Conservation (phyloP, 2,888 invertebrate species). For the Argyresthia albistria region DNA sequence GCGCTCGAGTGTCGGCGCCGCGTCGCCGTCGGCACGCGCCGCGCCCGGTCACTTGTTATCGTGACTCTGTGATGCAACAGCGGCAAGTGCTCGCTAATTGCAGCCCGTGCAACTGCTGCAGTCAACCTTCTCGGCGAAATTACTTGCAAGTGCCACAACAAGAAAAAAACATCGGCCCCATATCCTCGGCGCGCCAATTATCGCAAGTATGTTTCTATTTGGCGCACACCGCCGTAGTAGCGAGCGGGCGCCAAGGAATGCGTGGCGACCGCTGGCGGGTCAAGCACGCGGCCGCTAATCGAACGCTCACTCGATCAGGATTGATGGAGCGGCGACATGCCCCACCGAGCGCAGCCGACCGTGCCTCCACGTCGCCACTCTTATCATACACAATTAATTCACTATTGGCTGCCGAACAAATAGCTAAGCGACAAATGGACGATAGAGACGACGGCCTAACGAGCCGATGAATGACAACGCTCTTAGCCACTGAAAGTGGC, state of each 20-base stretch:
- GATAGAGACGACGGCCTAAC: conserved; percentile 62
- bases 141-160: not conserved
- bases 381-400: conserved; percentile 31
- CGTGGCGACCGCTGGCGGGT: conserved; percentile 15
- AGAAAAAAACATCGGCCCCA: not conserved
- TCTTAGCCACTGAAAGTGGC: conserved; percentile 47
- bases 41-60: conserved; percentile 17
- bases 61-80: no score
- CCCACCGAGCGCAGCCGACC: conserved; percentile 33
- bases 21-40: conserved; percentile 38
- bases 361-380: conserved; percentile 40
- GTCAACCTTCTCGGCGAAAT: not conserved
- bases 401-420: conserved; percentile 47
- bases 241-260: conserved; percentile 33
- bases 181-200: not conserved
- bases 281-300: conserved; percentile 42
- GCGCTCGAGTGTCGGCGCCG: conserved; percentile 35
- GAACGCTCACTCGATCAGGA: conserved; percentile 57
- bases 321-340: conserved; percentile 59
- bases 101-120: not conserved
- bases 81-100: conserved; percentile 9
- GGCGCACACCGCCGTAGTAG: conserved; percentile 10
- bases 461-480: conserved; percentile 66
- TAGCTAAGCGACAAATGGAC: conserved; percentile 50
- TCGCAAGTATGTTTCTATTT: not conserved